Base-by-base conservation (phyloP, 2,888 invertebrate genomes). In the Thymelicus lineola region DNA sequence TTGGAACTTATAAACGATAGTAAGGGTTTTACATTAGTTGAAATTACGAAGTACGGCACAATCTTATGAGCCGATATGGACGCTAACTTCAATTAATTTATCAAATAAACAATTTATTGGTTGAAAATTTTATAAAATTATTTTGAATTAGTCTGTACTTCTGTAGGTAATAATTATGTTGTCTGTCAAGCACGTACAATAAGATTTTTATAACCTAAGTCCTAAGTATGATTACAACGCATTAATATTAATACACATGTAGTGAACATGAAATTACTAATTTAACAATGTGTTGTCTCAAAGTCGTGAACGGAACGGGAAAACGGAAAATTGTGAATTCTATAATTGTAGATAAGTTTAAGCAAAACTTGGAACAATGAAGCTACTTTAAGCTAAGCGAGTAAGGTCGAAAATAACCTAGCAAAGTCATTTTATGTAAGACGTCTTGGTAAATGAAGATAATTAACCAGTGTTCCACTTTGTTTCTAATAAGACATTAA, bases 401-500 rank as follows among this genome's bases (percentile, higher is more conserved):
- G 9, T 50, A 15, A 50, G 48, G 48, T 17, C 6, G 15, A 50
- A 15, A 50, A 50, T 50, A 50, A 17, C 7, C 6, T 50, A 50
- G n/a, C 48, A 48, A 15, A 38, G 7, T 7, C 38, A 38, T 42
- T 28, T 50, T 50, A 17, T 7, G 15, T 50, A 50, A 50, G n/a
- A 48, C 17, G 48, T 17, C 48, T 50, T 42, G 17, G 48, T 17
- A 7, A 50, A 50, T 17, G 48, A 9, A 50, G 48, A 50, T 50
- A 50, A 50, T 50, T 7, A 15, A 17, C 15, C 17, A 50, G 15
- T 50, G 48, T 50, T 50, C 48, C 7, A 50, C 48, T 50, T 50
- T 50, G 17, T 50, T 50, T 50, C 42, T 50, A 50, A 50, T 50
- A 50, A 50, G 48, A 50, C 48, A 50, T 50, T 50, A 17, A 50